Conservation (phyloP, 2,797 vertebrate genomes). For the Falco concolor region DNA sequence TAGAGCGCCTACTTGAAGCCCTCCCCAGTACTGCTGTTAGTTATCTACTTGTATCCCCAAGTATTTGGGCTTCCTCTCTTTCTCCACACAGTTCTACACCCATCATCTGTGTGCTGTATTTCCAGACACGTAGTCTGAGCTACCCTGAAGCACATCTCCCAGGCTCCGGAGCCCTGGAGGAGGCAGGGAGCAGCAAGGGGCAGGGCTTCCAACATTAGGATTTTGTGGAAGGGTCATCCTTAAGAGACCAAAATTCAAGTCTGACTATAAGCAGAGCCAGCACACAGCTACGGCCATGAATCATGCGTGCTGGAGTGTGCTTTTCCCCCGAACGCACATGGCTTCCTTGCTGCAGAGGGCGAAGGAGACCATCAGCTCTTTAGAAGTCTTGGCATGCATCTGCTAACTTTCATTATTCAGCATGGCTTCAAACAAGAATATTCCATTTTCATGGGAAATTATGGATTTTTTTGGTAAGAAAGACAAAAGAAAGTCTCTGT, state of each 20-base stretch:
- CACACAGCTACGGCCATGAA: rapidly evolving
- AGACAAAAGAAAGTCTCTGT: not conserved
- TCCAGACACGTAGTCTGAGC: not conserved
- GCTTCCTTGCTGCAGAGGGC: not conserved
- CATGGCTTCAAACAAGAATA: not conserved
- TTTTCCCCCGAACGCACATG: not conserved
- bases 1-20: not conserved
- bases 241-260: not conserved
- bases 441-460: not conserved
- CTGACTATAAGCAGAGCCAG: not conserved
- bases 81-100: not conserved
- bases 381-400: not conserved
- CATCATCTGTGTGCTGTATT: not conserved
- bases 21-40: not conserved
- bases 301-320: rapidly evolving
- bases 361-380: not conserved
- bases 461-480: not conserved
- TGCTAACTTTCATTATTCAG: not conserved
- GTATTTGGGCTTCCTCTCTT: not conserved
- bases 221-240: not conserved
- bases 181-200: not conserved
- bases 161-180: not conserved
- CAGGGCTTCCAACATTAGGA: not conserved
- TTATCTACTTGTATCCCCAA: not conserved
- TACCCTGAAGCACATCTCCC: not conserved